Conservation (phyloP, 2,888 invertebrate species). For the Therioaphis trifolii region DNA sequence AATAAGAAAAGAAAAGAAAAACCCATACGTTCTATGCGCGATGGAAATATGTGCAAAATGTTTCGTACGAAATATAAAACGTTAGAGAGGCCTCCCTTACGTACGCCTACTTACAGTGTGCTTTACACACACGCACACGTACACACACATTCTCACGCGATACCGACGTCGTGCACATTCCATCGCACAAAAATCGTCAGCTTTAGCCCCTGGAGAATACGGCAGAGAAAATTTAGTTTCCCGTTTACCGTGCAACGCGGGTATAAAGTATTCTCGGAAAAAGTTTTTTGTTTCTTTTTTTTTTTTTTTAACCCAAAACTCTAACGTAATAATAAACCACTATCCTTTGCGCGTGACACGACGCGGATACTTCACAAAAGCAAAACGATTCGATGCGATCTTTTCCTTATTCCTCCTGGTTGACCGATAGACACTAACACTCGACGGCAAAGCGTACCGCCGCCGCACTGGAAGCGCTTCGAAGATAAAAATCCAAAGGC, state of each 20-base stretch:
- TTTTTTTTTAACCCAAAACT: not conserved
- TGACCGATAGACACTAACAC: not conserved
- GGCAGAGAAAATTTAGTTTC: constrained; percentile 19
- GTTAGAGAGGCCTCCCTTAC: not conserved
- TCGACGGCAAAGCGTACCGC: not conserved
- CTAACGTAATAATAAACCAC: constrained; percentile 31
- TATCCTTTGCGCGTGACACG: not conserved
- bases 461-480: not conserved
- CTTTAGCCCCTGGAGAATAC: constrained; percentile 27
- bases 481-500: not conserved
- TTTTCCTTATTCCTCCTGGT: not conserved
- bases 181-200: constrained; percentile 1
- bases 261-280: not conserved
- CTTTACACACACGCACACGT: not conserved
- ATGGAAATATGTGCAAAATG: constrained; percentile 35
- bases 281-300: not conserved
- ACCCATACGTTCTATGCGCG: not conserved
- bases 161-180: not conserved
- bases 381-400: not conserved
- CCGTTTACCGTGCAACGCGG: not conserved
- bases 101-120: not conserved
- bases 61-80: constrained; percentile 22
- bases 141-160: too few species aligned
- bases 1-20: not conserved
- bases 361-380: not conserved